A percentile compares a stretch with the other conserved stretches of the same genome.
Conservation (phyloP, 64 coral and sea anemone genomes). For the Stichodactyla helianthus region DNA sequence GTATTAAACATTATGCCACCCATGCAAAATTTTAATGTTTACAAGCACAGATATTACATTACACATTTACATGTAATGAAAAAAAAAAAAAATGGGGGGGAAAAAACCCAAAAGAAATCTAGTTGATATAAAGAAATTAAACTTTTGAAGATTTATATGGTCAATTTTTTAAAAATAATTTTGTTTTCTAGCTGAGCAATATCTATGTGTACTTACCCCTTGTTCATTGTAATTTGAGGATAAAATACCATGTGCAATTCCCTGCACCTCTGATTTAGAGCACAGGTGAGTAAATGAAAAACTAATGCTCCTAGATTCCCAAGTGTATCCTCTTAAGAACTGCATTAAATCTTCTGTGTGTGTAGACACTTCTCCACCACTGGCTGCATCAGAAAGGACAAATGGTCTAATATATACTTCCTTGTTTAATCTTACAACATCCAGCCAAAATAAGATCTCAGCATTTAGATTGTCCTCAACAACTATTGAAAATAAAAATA, state of each 20-base stretch:
- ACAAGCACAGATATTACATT: too few relatives aligned
- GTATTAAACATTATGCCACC: too few relatives aligned
- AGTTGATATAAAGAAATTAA: too few relatives aligned
- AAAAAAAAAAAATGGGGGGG: neutral
- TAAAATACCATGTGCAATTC: neutral
- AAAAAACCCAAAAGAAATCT: neutral
- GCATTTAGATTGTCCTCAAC: constrained; percentile 39
- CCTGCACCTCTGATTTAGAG: neutral
- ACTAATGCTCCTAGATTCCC: too few relatives aligned
- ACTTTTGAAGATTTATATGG: too few relatives aligned
- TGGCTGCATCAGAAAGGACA: neutral
- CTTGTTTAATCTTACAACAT: constrained; percentile 53
- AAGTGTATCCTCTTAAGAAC: neutral
- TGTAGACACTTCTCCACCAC: neutral
- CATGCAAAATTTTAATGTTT: too few relatives aligned
- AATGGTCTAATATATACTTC: constrained; percentile 65
- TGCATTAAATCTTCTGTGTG: neutral
- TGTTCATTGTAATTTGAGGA: neutral
- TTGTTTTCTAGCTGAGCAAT: too few relatives aligned
- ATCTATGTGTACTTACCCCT: neutral
- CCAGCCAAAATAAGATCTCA: constrained; percentile 82
- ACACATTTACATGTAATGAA: neutral
- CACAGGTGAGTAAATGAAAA: neutral
- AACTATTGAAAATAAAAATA: neutral
- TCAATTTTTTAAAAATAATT: too few relatives aligned